Conservation (phyloP, 2,888 invertebrate species). For the Xestia rhomboidea region DNA sequence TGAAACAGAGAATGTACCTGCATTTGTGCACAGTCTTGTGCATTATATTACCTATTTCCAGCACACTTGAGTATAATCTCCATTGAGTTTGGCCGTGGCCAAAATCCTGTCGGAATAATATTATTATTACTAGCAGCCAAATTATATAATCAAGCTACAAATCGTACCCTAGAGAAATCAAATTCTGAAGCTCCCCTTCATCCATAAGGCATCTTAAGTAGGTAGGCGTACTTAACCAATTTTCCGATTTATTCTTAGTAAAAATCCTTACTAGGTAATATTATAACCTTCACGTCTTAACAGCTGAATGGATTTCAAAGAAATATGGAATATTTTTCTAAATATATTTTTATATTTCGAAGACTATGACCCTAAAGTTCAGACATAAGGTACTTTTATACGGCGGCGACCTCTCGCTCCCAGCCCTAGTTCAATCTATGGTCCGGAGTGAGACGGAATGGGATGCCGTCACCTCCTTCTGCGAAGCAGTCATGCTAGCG, state of each 20-base stretch:
- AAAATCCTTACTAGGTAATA: too few species aligned
- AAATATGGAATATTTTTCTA: too few species aligned
- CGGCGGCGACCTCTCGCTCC: too few species aligned
- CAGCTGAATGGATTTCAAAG: too few species aligned
- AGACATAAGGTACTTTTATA: too few species aligned
- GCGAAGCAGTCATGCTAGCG: too few species aligned
- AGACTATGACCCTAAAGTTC: too few species aligned
- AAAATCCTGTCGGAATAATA: background rate
- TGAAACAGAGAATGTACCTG: background rate
- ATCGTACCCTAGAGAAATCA: constrained; percentile 43
- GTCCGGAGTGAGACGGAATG: too few species aligned
- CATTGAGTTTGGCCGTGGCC: background rate
- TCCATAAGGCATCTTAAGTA: background rate
- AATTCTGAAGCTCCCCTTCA: background rate
- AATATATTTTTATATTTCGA: too few species aligned
- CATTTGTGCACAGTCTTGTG: background rate
- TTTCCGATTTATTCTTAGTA: background rate
- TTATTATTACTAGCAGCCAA: constrained; percentile 1
- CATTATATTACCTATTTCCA: background rate
- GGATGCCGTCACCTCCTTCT: too few species aligned
- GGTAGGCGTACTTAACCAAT: background rate
- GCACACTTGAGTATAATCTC: background rate
- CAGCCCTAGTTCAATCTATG: too few species aligned
- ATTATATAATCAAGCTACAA: constrained; percentile 29
- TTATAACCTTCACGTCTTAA: too few species aligned